Conservation (phyloP, 2,113 vertebrate genomes). For the Thunnus maccoyii region DNA sequence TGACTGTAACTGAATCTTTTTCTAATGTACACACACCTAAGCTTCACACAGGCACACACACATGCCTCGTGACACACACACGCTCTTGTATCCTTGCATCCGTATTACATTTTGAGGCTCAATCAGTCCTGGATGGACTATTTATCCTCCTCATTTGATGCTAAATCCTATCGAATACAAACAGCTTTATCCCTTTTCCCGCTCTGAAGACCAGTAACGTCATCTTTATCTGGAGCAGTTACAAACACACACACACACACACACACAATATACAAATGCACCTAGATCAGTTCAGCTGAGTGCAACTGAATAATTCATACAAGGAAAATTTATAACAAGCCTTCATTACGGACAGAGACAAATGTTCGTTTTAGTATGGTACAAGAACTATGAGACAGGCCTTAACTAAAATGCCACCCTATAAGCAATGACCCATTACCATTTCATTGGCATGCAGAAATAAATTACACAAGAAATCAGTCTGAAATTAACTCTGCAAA, state of each 20-base stretch:
- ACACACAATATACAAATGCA: conserved; percentile 58
- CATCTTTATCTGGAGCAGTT: conserved; percentile 63
- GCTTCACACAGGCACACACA: conserved; percentile 34
- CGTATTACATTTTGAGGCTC: conserved; percentile 58
- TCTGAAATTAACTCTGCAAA: conserved; percentile 42
- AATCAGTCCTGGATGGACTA: conserved; percentile 69
- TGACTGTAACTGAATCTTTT: conserved; percentile 31
- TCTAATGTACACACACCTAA: conserved; percentile 31
- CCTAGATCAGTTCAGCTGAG: conserved; percentile 63
- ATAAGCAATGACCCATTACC: conserved; percentile 55
- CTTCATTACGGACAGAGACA: conserved; percentile 51
- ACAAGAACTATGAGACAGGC: conserved; percentile 35
- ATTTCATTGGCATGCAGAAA: conserved; percentile 53
- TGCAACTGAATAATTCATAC: conserved; percentile 76
- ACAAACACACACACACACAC: conserved; percentile 54
- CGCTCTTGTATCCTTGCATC: conserved; percentile 25
- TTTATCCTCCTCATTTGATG: conserved; percentile 72
- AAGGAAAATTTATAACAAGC: conserved; percentile 56
- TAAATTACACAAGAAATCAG: conserved; percentile 45
- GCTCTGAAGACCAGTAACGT: conserved; percentile 53
- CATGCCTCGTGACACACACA: conserved; percentile 23
- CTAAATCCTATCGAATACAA: conserved; percentile 77
- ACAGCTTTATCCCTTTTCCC: conserved; percentile 71
- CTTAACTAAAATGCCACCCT: conserved; percentile 45
- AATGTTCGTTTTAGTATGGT: conserved; percentile 49